These are phyloP conservation scores for Pogonognathellus flavescens DNA, from an alignment of 1,140 invertebrate genomes.

Conservation along the genomic window DNA sequence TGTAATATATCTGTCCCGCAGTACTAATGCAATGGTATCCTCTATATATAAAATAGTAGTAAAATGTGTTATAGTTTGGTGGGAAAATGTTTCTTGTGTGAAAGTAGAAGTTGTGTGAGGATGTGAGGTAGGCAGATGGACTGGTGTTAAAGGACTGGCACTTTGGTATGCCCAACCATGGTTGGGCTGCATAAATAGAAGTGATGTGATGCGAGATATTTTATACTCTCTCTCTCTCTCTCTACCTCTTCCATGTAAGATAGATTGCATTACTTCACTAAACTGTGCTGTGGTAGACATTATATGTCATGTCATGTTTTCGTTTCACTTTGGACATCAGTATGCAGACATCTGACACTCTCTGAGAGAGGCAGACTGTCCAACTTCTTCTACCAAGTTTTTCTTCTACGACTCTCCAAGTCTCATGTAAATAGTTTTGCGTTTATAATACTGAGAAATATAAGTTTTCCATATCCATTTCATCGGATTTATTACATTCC, in stretches of 20 bases:
- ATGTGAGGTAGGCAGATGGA: no score
- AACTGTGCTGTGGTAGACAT: neutral
- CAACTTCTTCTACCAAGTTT: neutral
- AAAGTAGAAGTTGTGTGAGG: neutral
- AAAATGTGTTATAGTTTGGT: no score
- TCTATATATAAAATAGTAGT: no score
- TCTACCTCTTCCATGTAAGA: neutral
- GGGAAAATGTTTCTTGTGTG: neutral
- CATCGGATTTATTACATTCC: no score
- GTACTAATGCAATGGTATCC: no score
- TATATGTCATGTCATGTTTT: constrained; percentile 8
- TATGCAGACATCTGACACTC: neutral
- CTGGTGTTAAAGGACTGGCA: no score
- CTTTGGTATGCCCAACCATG: neutral
- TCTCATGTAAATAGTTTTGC: no score
- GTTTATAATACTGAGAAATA: no score
- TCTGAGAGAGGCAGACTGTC: constrained; percentile 1
- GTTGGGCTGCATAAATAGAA: no score
- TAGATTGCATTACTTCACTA: neutral
- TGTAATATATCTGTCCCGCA: no score
- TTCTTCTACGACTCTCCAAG: neutral
- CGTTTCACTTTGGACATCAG: neutral
- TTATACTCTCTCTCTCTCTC: neutral
- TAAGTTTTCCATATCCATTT: no score
- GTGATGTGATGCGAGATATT: no score